Evolutionary conservation across 2,113 vertebrate species (phyloP).

Genomic region (Gallinago undulata): DNA sequence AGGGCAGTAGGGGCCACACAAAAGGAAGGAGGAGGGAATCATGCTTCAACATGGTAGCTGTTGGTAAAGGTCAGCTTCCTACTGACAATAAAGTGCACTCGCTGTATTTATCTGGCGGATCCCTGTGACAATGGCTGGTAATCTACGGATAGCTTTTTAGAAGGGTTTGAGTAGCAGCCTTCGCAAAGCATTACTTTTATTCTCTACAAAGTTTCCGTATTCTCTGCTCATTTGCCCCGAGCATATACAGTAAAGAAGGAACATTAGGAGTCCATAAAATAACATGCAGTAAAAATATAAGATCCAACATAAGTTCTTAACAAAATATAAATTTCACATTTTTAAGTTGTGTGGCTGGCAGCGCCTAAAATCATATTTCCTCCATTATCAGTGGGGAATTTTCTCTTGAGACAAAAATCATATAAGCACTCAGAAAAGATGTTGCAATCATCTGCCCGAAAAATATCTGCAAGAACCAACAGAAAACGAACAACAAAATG

Average conservation of each 20-base stretch:
- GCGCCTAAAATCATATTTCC: not conserved
- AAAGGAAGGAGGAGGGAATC: slow-evolving; percentile 50
- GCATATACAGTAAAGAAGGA: not conserved
- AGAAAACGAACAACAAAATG: not conserved
- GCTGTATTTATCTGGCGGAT: slow-evolving; percentile 73
- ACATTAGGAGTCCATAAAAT: not conserved
- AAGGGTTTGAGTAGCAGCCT: not conserved
- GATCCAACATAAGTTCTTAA: not conserved
- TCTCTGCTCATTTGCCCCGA: not conserved
- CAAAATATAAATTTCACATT: not conserved
- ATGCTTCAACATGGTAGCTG: slow-evolving; percentile 32
- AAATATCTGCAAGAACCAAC: not conserved
- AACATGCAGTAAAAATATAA: not conserved
- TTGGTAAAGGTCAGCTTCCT: slow-evolving; percentile 58
- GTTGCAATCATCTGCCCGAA: not conserved
- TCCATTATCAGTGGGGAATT: not conserved
- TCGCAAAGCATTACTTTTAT: not conserved
- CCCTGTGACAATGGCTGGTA: slow-evolving; percentile 62
- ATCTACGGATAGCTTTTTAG: slow-evolving; percentile 46
- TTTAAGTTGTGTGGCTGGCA: not conserved
- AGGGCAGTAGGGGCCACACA: slow-evolving; percentile 45
- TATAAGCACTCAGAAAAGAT: not conserved
- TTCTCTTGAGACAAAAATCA: not conserved
- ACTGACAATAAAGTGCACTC: slow-evolving; percentile 60
- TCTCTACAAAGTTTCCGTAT: not conserved